Conservation (phyloP, 2,113 vertebrate species). For the Globicephala melas region DNA sequence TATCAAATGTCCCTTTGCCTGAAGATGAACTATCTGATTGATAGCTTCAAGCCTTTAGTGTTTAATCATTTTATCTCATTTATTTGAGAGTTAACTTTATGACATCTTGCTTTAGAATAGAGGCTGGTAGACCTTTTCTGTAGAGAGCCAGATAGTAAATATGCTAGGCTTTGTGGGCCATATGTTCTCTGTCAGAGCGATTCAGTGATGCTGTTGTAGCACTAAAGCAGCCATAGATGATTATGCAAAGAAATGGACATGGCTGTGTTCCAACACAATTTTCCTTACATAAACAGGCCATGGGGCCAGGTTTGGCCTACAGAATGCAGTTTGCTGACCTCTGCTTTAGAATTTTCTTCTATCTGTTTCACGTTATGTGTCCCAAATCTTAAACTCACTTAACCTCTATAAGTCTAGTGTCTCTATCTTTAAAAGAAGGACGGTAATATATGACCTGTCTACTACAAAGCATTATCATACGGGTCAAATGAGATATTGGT, state of each 20-base stretch:
- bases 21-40: not conserved
- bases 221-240: not conserved
- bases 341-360: not conserved
- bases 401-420: not conserved
- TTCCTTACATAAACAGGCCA: not conserved
- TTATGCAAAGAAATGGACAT: constrained; percentile 39
- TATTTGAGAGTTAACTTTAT: constrained; percentile 28
- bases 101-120: not conserved
- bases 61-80: not conserved
- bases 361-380: not conserved
- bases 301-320: not conserved
- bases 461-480: not conserved
- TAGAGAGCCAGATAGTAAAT: not conserved
- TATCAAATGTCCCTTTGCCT: not conserved
- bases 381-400: constrained; percentile 18
- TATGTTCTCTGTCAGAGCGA: constrained; percentile 14
- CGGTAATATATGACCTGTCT: not conserved
- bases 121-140: not conserved
- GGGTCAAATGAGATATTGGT: not conserved
- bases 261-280: not conserved
- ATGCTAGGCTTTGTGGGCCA: not conserved
- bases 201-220: not conserved
- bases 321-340: not conserved
- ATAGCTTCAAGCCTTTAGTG: not conserved
- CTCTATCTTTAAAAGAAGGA: not conserved